Evolutionary conservation across 1,140 invertebrate species (phyloP).

Genomic region (Aphelenchoides avenae): DNA sequence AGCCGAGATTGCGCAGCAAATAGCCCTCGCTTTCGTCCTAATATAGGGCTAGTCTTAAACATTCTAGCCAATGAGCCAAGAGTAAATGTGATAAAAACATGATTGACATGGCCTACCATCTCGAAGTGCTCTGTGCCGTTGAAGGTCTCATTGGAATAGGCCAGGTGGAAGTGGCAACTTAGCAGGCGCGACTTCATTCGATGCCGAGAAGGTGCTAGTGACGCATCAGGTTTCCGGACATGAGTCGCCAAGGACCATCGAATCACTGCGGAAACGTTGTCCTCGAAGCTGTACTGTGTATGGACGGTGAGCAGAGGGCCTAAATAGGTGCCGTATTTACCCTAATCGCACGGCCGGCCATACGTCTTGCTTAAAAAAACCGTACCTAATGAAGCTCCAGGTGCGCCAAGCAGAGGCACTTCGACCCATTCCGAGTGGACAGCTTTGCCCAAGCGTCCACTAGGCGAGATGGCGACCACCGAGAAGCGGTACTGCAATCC

Average conservation of each 20-base stretch:
- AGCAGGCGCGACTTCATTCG: constrained; percentile 11
- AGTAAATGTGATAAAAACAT: constrained; percentile 10
- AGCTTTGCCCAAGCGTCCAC: constrained; percentile 17
- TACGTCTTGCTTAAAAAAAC: too few relatives aligned
- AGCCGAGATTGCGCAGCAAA: too few relatives aligned
- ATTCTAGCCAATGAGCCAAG: too few relatives aligned
- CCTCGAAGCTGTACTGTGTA: constrained; percentile 38
- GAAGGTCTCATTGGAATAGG: constrained; percentile 22
- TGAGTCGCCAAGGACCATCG: constrained; percentile 13
- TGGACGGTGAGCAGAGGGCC: constrained; percentile 16
- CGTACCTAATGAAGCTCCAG: constrained; percentile 4
- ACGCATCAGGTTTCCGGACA: too few relatives aligned
- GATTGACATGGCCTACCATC: constrained; percentile 10
- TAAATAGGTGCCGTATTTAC: background rate
- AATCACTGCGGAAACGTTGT: constrained; percentile 40
- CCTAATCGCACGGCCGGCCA: background rate
- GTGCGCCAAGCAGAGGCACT: background rate
- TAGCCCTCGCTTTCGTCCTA: constrained; percentile 43
- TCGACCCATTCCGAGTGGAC: constrained; percentile 37
- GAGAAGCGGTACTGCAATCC: constrained; percentile 36
- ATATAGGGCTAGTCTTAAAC: constrained; percentile 1
- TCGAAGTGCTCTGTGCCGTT: constrained; percentile 18
- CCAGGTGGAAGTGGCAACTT: constrained; percentile 21
- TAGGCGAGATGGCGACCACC: constrained; percentile 15
- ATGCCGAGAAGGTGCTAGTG: too few relatives aligned